Evolutionary conservation across 2,113 vertebrate species (phyloP).

Genomic region (Anarrhichthys ocellatus): DNA sequence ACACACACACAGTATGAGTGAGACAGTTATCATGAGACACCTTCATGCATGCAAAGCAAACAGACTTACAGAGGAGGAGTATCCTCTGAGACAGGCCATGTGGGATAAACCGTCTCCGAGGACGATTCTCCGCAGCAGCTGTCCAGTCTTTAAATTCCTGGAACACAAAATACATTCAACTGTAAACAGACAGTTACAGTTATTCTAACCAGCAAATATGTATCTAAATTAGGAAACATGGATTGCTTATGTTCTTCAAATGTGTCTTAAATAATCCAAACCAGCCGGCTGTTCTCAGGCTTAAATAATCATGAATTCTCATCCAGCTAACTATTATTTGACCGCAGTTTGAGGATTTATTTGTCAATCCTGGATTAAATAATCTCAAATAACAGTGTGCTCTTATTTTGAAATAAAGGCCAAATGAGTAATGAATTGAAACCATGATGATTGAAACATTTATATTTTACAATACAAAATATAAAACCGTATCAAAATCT

Average conservation of each 20-base stretch:
- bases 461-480: not conserved
- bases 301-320: not conserved
- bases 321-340: not conserved
- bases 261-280: conserved; percentile 5
- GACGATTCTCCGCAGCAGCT: conserved; percentile 68
- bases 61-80: conserved; percentile 63
- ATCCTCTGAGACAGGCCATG: conserved; percentile 72
- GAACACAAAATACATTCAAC: not conserved
- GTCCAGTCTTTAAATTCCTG: conserved; percentile 75
- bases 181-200: not conserved
- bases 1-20: not conserved
- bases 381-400: not conserved
- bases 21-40: not conserved
- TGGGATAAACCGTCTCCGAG: conserved; percentile 53
- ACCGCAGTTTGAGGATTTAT: not conserved
- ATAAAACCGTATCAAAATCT: not conserved
- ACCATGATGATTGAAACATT: not conserved
- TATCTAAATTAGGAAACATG: not conserved
- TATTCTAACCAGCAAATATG: not conserved
- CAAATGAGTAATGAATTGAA: not conserved
- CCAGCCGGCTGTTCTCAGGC: not conserved
- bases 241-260: not conserved
- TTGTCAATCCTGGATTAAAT: not conserved
- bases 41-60: not conserved
- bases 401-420: too few species aligned